These are phyloP conservation scores for Epicauta chinensis DNA, from an alignment of 1,140 invertebrate genomes.

Conservation along the genomic window DNA sequence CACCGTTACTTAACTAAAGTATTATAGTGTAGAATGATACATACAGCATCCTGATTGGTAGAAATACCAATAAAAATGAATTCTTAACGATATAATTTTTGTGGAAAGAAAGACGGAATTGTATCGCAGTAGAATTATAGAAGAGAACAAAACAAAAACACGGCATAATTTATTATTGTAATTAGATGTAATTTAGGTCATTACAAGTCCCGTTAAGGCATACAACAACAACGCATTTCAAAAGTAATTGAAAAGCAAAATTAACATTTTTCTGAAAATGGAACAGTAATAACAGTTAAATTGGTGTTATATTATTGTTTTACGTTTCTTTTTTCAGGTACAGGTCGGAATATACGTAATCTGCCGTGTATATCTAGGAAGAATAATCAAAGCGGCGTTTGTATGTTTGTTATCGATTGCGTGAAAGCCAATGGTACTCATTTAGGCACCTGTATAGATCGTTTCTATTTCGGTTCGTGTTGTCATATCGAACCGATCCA, in stretches of 20 bases:
- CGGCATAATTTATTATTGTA: too few relatives aligned
- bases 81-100: too few relatives aligned
- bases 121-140: too few relatives aligned
- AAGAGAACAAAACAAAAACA: too few relatives aligned
- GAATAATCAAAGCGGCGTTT: constrained; percentile 73
- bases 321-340: constrained; percentile 49
- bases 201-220: constrained; percentile 3
- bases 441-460: constrained; percentile 84
- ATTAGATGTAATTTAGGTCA: constrained; percentile 2
- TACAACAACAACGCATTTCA: too few relatives aligned
- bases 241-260: too few relatives aligned
- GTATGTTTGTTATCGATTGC: constrained; percentile 93
- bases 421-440: constrained; percentile 86
- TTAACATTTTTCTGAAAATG: too few relatives aligned
- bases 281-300: too few relatives aligned
- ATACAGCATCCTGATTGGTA: constrained; percentile 11
- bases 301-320: background rate
- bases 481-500: constrained; percentile 59
- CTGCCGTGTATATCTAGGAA: constrained; percentile 75
- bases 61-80: background rate
- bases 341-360: constrained; percentile 79
- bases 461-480: constrained; percentile 88
- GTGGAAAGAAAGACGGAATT: too few relatives aligned
- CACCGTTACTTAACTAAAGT: constrained; percentile 27
- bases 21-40: constrained; percentile 13